Conservation (phyloP, 1,140 invertebrate genomes). For the Solen grandis region DNA sequence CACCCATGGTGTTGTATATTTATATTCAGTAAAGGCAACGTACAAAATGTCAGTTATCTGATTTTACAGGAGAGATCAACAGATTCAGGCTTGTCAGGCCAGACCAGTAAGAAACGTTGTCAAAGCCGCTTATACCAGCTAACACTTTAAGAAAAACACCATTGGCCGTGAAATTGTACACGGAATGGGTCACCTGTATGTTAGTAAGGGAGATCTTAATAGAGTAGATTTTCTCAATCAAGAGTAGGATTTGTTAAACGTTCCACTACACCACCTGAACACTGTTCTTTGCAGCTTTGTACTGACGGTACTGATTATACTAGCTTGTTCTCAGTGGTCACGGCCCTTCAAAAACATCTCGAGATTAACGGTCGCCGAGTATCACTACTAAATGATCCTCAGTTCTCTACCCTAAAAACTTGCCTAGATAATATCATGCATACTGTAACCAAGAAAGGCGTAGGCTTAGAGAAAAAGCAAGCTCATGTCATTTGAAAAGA, state of each 20-base stretch:
- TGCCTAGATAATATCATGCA: constrained; percentile 23
- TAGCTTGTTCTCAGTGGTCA: constrained; percentile 3
- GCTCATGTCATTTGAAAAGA: neutral
- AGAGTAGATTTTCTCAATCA: neutral
- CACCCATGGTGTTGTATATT: no score
- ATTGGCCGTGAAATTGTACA: neutral
- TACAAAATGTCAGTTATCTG: no score
- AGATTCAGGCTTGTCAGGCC: neutral
- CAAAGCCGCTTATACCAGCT: neutral
- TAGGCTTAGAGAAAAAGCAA: constrained; percentile 5
- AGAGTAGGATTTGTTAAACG: neutral
- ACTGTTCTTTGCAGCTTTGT: neutral
- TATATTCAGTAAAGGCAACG: no score
- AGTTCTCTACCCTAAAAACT: neutral
- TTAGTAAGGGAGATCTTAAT: neutral
- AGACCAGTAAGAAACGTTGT: neutral
- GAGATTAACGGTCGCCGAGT: constrained; percentile 16
- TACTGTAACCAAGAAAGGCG: constrained; percentile 1
- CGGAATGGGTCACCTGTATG: neutral
- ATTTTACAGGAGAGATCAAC: no score
- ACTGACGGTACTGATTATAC: constrained; percentile 11
- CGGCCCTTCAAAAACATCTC: constrained; percentile 6
- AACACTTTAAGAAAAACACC: neutral
- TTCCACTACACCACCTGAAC: neutral
- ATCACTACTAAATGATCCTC: neutral